Evolutionary conservation across 2,888 invertebrate species (phyloP).

Genomic region (Thumatha senex): DNA sequence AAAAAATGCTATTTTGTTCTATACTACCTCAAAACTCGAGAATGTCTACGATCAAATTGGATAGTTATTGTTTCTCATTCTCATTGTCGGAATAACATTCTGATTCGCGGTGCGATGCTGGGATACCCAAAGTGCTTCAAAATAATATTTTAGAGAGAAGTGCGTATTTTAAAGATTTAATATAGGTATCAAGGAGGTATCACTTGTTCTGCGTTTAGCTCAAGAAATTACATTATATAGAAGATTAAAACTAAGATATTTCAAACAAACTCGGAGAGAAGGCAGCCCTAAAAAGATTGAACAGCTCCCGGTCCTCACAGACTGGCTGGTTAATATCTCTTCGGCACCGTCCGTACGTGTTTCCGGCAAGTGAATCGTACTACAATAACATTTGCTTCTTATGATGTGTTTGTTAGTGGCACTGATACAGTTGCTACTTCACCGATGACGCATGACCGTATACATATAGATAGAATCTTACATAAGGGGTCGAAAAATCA

Average conservation of each 20-base stretch:
- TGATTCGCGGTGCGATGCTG: no score
- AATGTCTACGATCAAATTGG: no score
- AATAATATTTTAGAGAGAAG: no score
- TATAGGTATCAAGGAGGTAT: no score
- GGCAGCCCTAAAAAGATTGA: conserved; percentile 17
- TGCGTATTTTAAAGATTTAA: no score
- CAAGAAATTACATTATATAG: no score
- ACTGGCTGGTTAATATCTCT: conserved; percentile 39
- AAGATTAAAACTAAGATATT: conserved; percentile 2
- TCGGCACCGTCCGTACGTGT: conserved; percentile 45
- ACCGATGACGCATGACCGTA: neutral
- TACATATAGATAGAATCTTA: neutral
- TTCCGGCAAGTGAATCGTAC: conserved; percentile 40
- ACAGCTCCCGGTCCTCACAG: conserved; percentile 14
- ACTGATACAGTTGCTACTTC: conserved; percentile 13
- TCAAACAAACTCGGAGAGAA: neutral
- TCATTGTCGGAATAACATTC: no score
- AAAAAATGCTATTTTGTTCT: no score
- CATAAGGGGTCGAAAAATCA: neutral
- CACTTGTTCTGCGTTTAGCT: no score
- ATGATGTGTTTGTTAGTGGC: conserved; percentile 14
- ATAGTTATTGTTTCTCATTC: no score
- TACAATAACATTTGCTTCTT: conserved; percentile 34
- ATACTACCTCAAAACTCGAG: no score
- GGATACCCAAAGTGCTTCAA: no score